Evolutionary conservation across 2,113 vertebrate genomes (phyloP).

Genomic region (Daubentonia madagascariensis): DNA sequence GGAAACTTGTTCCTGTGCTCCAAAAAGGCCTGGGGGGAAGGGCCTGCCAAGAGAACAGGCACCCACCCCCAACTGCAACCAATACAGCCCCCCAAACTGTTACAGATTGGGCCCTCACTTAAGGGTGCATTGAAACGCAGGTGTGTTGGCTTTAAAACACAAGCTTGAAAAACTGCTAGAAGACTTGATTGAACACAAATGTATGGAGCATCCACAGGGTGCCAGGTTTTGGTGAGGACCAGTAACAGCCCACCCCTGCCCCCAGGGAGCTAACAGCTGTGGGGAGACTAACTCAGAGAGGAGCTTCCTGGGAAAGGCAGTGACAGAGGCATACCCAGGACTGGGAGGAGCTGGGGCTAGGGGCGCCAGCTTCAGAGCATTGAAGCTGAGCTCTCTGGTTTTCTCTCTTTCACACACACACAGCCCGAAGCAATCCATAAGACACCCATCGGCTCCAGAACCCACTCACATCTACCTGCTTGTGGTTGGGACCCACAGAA

Average conservation of each 20-base stretch:
- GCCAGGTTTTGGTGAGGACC: background rate
- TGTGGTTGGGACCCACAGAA: background rate
- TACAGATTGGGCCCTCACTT: rapidly evolving
- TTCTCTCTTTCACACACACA: background rate
- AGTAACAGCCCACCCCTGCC: too few species aligned
- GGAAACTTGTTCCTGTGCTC: background rate
- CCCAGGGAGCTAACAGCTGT: background rate
- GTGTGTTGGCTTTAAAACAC: background rate
- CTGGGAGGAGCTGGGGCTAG: background rate
- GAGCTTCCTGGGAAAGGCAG: background rate
- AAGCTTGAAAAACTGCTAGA: background rate
- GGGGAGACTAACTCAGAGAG: background rate
- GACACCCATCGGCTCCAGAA: background rate
- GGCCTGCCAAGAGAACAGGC: background rate
- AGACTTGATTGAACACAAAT: rapidly evolving
- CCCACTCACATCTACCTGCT: background rate
- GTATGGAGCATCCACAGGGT: rapidly evolving
- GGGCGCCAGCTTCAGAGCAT: too few species aligned
- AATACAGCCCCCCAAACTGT: rapidly evolving
- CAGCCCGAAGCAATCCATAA: background rate
- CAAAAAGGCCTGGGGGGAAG: background rate
- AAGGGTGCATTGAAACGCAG: too few species aligned
- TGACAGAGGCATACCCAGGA: background rate
- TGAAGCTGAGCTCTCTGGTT: background rate
- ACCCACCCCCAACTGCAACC: rapidly evolving